Base-by-base conservation (phyloP, 2,113 vertebrate species). In the Pachycephala philippinensis region DNA sequence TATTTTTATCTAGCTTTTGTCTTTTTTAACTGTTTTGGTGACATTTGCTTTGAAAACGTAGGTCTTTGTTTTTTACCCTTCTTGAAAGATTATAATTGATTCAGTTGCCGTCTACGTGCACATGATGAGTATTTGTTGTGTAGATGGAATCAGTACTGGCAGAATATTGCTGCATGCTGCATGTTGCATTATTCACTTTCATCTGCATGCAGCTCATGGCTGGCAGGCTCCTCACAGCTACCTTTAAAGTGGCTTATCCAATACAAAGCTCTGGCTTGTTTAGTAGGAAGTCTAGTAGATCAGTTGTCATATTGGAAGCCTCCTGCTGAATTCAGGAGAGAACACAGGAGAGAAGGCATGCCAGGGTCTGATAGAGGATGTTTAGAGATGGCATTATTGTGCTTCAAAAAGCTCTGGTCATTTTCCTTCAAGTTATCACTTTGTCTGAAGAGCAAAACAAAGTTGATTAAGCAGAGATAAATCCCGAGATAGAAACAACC, bases 111-210 rank as follows among this genome's bases (percentile, higher is more conserved):
- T 95, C 95, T 97, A 5, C 75, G 89, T 89, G 90, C 92, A 75
- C 87, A 88, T 90, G 96, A 97, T 71, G 94, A 95, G 89, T 89
- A 97, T 97, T 97, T 97, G 95, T 97, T 97, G 95, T 97, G 96
- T 89, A 89, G 94, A 91, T 97, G 93, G 93, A 96, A 97, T 97
- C 95, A 78, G 95, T 93, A 71, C 88, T 86, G 93, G 82, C 85
- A 95, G 95, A 96, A 97, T 93, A 95, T 92, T 95, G 95, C 87
- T 97, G 95, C 96, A 97, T 97, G 96, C 91, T 94, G 93, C 93
- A 97, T 96, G 95, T 97, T 97, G 96, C 95, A 97, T 97, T 97
- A 97, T 97, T 97, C 97, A 96, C 97, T 97, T 97, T 97, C 93
- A 97, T 97, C 97, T 97, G 95, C 97, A 97, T 97, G 96, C 96